Evolutionary conservation across 1,140 invertebrate species (phyloP).

Genomic region (Hypsibius dujardini): DNA sequence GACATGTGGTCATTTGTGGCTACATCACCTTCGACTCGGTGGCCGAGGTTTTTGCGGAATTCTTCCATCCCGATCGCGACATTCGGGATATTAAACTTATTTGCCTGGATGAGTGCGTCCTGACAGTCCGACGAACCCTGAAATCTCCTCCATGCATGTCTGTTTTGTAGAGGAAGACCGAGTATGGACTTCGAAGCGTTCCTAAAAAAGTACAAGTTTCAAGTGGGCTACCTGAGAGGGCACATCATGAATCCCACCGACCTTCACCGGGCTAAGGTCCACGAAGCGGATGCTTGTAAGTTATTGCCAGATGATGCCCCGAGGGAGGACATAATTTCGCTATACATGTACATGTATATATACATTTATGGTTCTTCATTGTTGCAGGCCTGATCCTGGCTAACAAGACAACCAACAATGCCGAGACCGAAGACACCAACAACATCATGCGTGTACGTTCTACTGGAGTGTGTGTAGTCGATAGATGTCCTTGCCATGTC

Average conservation of each 20-base stretch:
- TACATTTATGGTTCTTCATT: no score
- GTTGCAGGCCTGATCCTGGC: constrained; percentile 34
- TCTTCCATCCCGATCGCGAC: constrained; percentile 16
- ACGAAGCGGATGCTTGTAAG: constrained; percentile 34
- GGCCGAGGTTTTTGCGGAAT: neutral
- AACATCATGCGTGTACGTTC: constrained; percentile 30
- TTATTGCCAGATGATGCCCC: no score
- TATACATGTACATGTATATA: no score
- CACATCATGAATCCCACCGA: constrained; percentile 42
- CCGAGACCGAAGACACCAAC: constrained; percentile 41
- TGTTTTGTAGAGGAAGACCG: neutral
- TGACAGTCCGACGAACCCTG: neutral
- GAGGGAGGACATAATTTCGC: no score
- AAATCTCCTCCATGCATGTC: neutral
- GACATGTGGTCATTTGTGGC: constrained; percentile 2
- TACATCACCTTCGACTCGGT: neutral
- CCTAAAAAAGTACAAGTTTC: neutral
- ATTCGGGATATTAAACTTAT: neutral
- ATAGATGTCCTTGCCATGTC: no score
- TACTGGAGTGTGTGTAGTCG: no score
- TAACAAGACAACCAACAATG: constrained; percentile 36
- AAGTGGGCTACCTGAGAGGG: constrained; percentile 42
- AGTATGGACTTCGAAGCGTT: neutral
- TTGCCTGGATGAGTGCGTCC: neutral
- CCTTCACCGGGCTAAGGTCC: constrained; percentile 39